Conservation (phyloP, 2,888 invertebrate species). For the Nemurella pictetii region DNA sequence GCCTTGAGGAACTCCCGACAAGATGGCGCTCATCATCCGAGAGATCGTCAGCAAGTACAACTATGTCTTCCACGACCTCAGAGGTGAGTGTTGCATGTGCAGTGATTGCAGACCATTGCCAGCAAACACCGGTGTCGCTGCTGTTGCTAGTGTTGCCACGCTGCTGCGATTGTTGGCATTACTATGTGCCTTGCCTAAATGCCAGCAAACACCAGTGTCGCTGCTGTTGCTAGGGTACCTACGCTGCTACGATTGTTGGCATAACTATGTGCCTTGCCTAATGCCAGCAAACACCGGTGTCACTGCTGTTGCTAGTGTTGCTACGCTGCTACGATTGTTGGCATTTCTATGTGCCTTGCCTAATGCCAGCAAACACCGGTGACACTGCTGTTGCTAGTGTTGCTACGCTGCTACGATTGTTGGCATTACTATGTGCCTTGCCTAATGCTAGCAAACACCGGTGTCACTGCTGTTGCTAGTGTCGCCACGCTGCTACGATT, state of each 20-base stretch:
- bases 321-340: background rate
- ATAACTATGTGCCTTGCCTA: background rate
- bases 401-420: background rate
- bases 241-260: background rate
- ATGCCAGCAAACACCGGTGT: no score
- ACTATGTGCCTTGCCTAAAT: background rate
- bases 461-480: background rate
- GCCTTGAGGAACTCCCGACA: background rate
- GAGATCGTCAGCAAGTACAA: constrained; percentile 1
- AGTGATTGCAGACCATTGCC: no score
- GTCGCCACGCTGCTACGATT: background rate
- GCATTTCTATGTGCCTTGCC: background rate
- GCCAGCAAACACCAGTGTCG: background rate
- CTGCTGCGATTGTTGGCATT: background rate
- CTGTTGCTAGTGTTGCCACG: no score
- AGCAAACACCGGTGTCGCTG: no score
- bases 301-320: background rate
- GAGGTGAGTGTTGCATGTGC: background rate
- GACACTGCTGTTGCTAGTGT: background rate
- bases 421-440: background rate
- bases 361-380: no score
- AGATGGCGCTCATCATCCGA: constrained; percentile 4
- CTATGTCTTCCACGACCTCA: background rate
- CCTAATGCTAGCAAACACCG: no score
- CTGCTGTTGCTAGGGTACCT: no score